phyloP scores from a whole-genome alignment of 2,113 vertebrate genomes.

The Mandrillus leucophaeus region DNA sequence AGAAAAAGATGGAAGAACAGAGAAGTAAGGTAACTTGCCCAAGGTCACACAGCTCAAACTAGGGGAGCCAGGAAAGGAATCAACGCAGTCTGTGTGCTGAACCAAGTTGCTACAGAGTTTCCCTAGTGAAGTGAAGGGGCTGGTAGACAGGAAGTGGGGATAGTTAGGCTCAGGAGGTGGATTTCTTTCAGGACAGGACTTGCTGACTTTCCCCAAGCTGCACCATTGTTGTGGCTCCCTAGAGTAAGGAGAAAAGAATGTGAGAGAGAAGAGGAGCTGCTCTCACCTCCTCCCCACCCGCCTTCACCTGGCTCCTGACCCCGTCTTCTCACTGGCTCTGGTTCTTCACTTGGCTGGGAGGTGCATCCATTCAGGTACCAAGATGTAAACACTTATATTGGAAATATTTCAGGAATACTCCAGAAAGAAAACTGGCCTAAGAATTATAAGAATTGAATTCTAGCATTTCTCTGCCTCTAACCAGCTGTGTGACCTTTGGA shows the following conservation, averaged over 20 bases:
- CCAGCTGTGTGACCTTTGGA: background rate
- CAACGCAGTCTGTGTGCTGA: background rate
- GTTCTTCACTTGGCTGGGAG: background rate
- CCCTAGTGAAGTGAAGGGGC: background rate
- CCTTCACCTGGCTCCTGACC: background rate
- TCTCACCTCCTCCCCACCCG: background rate
- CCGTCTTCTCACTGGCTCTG: rapidly evolving
- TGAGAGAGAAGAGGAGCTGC: background rate
- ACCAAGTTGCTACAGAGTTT: background rate
- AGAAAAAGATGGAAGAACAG: background rate
- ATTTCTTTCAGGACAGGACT: background rate
- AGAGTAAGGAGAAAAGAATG: background rate
- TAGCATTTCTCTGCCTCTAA: background rate
- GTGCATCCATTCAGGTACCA: background rate
- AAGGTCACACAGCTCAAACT: background rate
- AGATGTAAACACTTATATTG: background rate
- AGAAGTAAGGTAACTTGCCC: background rate
- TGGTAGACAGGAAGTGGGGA: background rate
- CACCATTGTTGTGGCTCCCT: background rate
- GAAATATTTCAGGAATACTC: background rate
- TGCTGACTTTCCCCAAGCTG: rapidly evolving
- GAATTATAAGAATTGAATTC: background rate
- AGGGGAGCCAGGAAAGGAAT: background rate
- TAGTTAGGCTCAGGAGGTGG: background rate
- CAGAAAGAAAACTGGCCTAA: background rate